Evolutionary conservation across 2,113 vertebrate species (phyloP).

Genomic region (Ceratotherium simum): DNA sequence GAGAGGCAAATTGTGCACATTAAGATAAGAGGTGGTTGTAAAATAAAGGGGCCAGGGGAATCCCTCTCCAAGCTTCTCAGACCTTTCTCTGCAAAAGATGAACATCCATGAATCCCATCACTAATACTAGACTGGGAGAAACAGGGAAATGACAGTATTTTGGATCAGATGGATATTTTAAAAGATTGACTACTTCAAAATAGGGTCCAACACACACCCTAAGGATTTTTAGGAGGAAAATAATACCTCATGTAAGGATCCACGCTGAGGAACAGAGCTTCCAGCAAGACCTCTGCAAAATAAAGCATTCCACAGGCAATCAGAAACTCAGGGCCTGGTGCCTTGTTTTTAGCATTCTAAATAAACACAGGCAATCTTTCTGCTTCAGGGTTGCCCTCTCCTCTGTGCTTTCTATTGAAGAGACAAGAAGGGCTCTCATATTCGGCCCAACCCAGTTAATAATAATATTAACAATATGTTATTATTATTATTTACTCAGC

Average conservation of each 20-base stretch:
- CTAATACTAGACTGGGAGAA: neutral
- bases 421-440: neutral
- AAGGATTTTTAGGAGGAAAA: constrained; percentile 12
- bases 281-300: constrained; percentile 92
- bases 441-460: neutral
- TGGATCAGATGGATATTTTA: neutral
- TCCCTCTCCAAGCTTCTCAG: neutral
- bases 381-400: neutral
- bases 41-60: neutral
- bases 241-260: constrained; percentile 95
- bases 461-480: neutral
- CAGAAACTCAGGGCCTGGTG: neutral
- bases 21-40: neutral
- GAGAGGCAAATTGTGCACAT: neutral
- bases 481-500: neutral
- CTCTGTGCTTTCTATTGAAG: neutral
- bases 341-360: neutral
- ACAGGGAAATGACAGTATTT: neutral
- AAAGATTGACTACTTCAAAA: neutral
- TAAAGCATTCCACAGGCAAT: constrained; percentile 46
- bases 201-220: neutral
- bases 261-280: constrained; percentile 93
- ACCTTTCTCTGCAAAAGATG: neutral
- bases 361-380: neutral
- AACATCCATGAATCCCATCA: neutral